Evolutionary conservation across 2,888 invertebrate genomes (phyloP), one percentile per base, ranked within the genome.

Genomic region (Melinopterus prodromus): DNA sequence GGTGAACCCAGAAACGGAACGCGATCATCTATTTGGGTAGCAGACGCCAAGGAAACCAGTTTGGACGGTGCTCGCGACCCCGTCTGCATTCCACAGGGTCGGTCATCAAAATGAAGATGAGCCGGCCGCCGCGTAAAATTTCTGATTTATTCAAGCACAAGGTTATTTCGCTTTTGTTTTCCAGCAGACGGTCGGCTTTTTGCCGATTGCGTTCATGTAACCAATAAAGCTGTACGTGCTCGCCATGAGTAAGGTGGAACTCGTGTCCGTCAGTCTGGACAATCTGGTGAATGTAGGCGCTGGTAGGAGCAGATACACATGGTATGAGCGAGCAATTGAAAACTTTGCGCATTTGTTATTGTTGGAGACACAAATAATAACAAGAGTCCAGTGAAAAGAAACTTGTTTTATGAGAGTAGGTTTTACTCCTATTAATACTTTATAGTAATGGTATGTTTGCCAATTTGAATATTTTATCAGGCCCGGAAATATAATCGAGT

Each of bases 71-170:
- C 78, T 53, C 53, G 53, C 53, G 53, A 53, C 53, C 26, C 78
- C 71, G 81, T 79, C 77, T 78, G 79, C 76, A 78, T 81, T 81
- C 81, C 77, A 77, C 77, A 53, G 53, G 77, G 77, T 77, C 77
- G 75, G 79, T 80, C 80, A 75, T 79, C 81, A 80, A 78, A 82
- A 80, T 82, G 78, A 81, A 81, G 81, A 82, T 80, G 78, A 81
- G 81, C 71, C 71, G 69, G 77, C 53, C 53, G 12, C 53, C 53
- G 53, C 26, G 53, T 80, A 77, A 80, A 79, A 74, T 77, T 80
- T 78, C 80, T 76, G 76, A 80, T 80, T 77, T 81, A 81, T 80
- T 80, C 70, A 53, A 2, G 53, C 53, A 53, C 53, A 53, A 53
- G 53, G 53, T 53, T 53, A 53, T 53, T 53, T 53, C 53, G 53